Evolutionary conservation across 1,140 invertebrate genomes (phyloP).

Genomic region (Eriosoma lanigerum): DNA sequence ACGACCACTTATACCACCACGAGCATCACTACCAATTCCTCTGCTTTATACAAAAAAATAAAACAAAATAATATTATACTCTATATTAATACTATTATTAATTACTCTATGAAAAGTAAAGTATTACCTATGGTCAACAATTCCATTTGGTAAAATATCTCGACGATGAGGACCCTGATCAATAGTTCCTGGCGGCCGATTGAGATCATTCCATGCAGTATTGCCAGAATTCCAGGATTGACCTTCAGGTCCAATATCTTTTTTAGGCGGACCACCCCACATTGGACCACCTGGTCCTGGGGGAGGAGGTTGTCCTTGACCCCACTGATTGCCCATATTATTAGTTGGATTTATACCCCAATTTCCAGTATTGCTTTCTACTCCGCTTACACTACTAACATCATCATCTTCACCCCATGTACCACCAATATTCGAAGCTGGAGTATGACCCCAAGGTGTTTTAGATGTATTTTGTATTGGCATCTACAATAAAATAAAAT

Average conservation of each 20-base stretch:
- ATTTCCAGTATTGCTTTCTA: slow-evolving; percentile 66
- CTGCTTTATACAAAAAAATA: slow-evolving; percentile 42
- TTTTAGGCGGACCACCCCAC: slow-evolving; percentile 57
- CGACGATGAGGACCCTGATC: slow-evolving; percentile 63
- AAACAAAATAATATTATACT: background rate
- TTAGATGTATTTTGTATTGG: slow-evolving; percentile 70
- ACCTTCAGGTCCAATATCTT: slow-evolving; percentile 56
- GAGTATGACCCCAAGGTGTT: slow-evolving; percentile 88
- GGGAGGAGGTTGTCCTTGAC: slow-evolving; percentile 59
- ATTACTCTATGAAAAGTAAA: background rate
- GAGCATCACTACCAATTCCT: slow-evolving; percentile 62
- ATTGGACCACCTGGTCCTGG: slow-evolving; percentile 60
- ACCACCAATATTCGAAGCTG: slow-evolving; percentile 85
- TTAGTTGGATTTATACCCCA: slow-evolving; percentile 57
- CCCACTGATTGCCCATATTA: slow-evolving; percentile 58
- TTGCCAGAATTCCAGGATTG: slow-evolving; percentile 61
- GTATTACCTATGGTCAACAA: slow-evolving; percentile 59
- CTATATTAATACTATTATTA: too few species aligned
- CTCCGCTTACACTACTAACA: slow-evolving; percentile 69
- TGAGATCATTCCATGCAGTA: slow-evolving; percentile 56
- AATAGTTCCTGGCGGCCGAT: slow-evolving; percentile 42
- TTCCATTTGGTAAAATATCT: slow-evolving; percentile 64
- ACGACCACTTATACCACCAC: slow-evolving; percentile 73
- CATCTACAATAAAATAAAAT: slow-evolving; percentile 17
- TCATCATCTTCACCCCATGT: slow-evolving; percentile 95